Percentiles rank a stretch among this genome's conserved stretches.
phyloP scores from a whole-genome alignment of 2,888 invertebrate species.

The Andrena minutula region DNA sequence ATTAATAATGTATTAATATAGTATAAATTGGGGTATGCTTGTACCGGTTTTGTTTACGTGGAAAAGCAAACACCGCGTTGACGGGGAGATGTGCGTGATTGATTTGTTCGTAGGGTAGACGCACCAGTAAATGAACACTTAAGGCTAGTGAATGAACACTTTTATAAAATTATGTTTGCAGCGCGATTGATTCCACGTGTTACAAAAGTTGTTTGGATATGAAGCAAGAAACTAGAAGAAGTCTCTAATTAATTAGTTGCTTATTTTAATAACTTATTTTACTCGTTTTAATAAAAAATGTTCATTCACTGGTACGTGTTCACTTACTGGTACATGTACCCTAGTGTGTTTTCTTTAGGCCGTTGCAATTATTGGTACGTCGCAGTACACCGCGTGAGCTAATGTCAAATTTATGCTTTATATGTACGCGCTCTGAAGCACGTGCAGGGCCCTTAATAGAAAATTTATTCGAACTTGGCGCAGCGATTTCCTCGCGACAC shows the following conservation, averaged over 20 bases:
- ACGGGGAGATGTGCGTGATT: neutral
- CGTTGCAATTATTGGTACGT: neutral
- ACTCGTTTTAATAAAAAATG: too few species aligned
- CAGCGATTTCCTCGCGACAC: constrained; percentile 27
- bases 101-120: constrained; percentile 33
- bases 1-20: too few species aligned
- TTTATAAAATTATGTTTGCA: too few species aligned
- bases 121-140: too few species aligned
- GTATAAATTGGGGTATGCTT: neutral
- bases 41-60: neutral
- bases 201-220: too few species aligned
- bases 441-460: constrained; percentile 12
- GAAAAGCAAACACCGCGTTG: constrained; percentile 13
- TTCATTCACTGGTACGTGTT: too few species aligned
- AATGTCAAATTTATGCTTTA: constrained; percentile 19
- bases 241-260: too few species aligned
- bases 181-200: too few species aligned
- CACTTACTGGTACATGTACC: too few species aligned
- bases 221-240: too few species aligned
- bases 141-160: too few species aligned
- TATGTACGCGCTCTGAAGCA: neutral
- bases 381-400: neutral
- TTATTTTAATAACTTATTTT: too few species aligned
- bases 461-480: constrained; percentile 16
- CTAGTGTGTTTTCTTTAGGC: neutral